Percentiles rank a stretch among this genome's conserved stretches.
Conservation (phyloP, 2,888 invertebrate genomes). For the Cheilosia variabilis region DNA sequence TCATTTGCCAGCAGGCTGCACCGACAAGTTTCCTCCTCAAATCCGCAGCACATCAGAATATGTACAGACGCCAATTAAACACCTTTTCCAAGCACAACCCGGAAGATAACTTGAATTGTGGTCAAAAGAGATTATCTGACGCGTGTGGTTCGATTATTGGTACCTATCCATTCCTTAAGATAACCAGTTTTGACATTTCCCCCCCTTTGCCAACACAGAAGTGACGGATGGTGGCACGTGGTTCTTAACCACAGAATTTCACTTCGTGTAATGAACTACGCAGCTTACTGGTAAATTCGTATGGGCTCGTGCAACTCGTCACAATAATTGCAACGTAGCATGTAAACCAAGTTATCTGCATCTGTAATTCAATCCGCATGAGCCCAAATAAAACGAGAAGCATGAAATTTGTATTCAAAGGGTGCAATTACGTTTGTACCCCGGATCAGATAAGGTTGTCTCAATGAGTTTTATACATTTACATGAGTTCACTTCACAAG, state of each 20-base stretch:
- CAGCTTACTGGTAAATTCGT: slow-evolving; percentile 40
- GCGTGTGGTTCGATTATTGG: too few relatives aligned
- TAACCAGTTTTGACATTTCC: background rate
- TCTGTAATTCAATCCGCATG: slow-evolving; percentile 57
- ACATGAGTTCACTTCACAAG: background rate
- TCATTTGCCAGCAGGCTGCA: background rate
- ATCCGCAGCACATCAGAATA: too few relatives aligned
- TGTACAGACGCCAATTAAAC: too few relatives aligned
- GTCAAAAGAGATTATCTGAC: too few relatives aligned
- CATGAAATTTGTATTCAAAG: slow-evolving; percentile 64
- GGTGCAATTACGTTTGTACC: slow-evolving; percentile 64
- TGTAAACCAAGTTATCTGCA: slow-evolving; percentile 59
- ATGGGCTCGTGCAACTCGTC: slow-evolving; percentile 67
- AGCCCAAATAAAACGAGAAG: slow-evolving; percentile 31
- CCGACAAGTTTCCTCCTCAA: too few relatives aligned
- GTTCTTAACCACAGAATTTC: slow-evolving; percentile 60
- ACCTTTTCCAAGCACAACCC: too few relatives aligned
- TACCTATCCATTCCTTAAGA: background rate
- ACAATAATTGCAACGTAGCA: slow-evolving; percentile 66
- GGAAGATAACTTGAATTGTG: too few relatives aligned
- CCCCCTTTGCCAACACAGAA: background rate
- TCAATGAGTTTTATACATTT: slow-evolving; percentile 8
- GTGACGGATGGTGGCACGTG: slow-evolving; percentile 37
- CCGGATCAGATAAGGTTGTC: slow-evolving; percentile 56
- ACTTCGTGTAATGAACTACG: slow-evolving; percentile 45